These are phyloP conservation scores for Uropsilus gracilis DNA, from an alignment of 2,113 vertebrate species.

Conservation along the genomic window DNA sequence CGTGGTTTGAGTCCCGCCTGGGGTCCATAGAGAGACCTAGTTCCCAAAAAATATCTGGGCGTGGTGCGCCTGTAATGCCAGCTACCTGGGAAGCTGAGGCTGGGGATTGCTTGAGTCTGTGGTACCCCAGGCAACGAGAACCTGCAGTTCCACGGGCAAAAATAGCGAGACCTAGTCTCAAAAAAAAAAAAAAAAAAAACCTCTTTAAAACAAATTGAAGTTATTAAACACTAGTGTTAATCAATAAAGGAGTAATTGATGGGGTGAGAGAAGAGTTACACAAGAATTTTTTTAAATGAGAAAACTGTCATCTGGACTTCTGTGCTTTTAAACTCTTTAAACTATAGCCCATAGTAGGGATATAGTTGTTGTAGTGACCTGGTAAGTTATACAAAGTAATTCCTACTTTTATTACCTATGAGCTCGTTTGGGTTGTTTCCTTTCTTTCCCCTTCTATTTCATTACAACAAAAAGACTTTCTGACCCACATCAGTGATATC, in stretches of 20 bases:
- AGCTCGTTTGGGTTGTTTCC: neutral
- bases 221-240: neutral
- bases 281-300: neutral
- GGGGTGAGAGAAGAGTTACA: neutral
- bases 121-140: too few species aligned
- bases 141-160: too few species aligned
- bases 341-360: neutral
- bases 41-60: too few species aligned
- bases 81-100: too few species aligned
- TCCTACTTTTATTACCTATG: neutral
- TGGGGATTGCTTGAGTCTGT: too few species aligned
- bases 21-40: too few species aligned
- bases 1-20: too few species aligned
- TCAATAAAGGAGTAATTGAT: neutral
- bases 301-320: neutral
- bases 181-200: too few species aligned
- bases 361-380: neutral
- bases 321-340: neutral
- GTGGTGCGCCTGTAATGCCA: too few species aligned
- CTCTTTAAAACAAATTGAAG: neutral
- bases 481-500: slow-evolving; percentile 38
- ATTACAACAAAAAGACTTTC: neutral
- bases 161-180: too few species aligned
- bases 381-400: neutral
- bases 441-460: neutral